Conservation (phyloP, 2,888 invertebrate species). For the Diarsia rubi region DNA sequence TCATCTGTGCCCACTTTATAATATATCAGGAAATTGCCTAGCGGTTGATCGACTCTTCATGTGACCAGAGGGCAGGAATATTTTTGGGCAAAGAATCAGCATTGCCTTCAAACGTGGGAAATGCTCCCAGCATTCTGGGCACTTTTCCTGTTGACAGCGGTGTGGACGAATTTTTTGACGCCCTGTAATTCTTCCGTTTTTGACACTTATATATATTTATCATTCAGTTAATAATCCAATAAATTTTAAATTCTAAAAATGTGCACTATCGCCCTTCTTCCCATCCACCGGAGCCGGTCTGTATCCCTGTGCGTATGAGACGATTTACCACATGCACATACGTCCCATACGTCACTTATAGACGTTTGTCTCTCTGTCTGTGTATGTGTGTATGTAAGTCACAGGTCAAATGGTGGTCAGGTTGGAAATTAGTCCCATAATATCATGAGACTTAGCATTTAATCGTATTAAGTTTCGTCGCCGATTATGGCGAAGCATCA, state of each 20-base stretch:
- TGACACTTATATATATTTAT: too few species aligned
- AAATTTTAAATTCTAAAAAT: slow-evolving; percentile 19
- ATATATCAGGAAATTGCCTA: too few species aligned
- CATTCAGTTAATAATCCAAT: neutral
- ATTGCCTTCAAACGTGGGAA: too few species aligned
- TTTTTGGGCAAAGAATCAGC: too few species aligned
- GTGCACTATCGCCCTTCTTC: slow-evolving; percentile 38
- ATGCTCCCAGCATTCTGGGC: too few species aligned
- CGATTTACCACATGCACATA: slow-evolving; percentile 31
- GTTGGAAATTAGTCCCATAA: slow-evolving; percentile 57
- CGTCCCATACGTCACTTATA: slow-evolving; percentile 21
- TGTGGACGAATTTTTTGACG: too few species aligned
- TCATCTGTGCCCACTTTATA: too few species aligned
- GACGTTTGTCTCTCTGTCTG: slow-evolving; percentile 10
- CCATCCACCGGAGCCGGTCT: slow-evolving; percentile 46
- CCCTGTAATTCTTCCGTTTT: too few species aligned
- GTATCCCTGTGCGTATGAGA: slow-evolving; percentile 44
- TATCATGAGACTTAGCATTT: slow-evolving; percentile 41
- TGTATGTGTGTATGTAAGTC: slow-evolving; percentile 65
- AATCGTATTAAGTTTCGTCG: slow-evolving; percentile 48
- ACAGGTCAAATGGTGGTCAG: slow-evolving; percentile 74
- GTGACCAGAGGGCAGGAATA: too few species aligned
- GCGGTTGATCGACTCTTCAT: too few species aligned
- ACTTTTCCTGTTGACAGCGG: too few species aligned
- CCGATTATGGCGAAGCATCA: slow-evolving; percentile 37